Evolutionary conservation across 2,113 vertebrate genomes (phyloP), one percentile per base, ranked within the genome.

Genomic region (Jaculus jaculus): DNA sequence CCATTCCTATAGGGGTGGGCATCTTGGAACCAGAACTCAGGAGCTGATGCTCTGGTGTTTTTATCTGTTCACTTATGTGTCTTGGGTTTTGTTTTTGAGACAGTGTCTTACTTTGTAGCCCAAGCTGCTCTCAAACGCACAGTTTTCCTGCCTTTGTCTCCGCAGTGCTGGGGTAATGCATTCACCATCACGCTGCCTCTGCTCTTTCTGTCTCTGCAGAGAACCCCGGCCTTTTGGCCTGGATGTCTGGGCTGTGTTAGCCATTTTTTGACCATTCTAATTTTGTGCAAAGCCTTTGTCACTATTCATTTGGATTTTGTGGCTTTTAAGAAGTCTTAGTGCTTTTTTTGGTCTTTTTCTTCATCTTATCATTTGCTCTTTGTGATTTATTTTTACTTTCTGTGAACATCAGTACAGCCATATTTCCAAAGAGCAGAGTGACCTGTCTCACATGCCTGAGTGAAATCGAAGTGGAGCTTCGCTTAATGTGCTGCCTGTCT

Each of bases 361-460:
- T 91, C 77, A 54, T 65, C 89, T 87, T 86, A 58, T 60, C 39
- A 93, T 89, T 89, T 72, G 21, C n/a, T n/a, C 54, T 93, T 63
- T 89, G 34, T 84, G 89, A 84, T 93, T 86, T 93, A 73, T 71
- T 89, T 95, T 86, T 87, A 71, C 51, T 89, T 3, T 79, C 18
- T 84, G 47, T 42, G 89, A 84, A 89, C 71, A 28, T 89, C 86
- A 79, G 24, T 66, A 68, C 47, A 68, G 84, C 87, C 73, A 8
- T 74, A 54, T 73, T 92, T 92, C 66, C 24, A 71, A 83, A 58
- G 32, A 82, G 13, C 71, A 39, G 30, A 61, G n/a, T 87, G 83
- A 82, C 54, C 69, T 89, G 58, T 30, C 73, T 75, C 66, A 30
- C 12, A 65, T 66, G 90, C 34, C 51, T n/a, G 39, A 60, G 69